These are phyloP conservation scores for Xenopus borealis DNA, from an alignment of 2,113 vertebrate genomes.

Conservation along the genomic window DNA sequence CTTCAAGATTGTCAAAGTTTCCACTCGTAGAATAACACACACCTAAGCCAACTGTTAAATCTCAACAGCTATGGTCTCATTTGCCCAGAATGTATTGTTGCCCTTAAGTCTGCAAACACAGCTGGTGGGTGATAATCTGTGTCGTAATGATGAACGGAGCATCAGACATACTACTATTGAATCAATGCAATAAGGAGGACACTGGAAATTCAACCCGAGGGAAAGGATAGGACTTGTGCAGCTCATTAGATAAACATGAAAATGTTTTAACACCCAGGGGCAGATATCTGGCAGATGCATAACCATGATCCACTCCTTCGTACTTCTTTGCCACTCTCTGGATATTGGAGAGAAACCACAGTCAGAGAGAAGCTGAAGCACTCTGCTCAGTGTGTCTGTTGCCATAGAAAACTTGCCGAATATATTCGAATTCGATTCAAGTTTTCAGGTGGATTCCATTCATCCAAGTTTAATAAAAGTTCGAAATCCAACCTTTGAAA, in stretches of 20 bases:
- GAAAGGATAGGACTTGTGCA: not conserved
- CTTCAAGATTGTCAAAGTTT: slow-evolving; percentile 1
- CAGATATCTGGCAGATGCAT: no score
- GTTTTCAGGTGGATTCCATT: no score
- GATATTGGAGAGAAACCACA: no score
- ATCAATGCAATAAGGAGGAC: not conserved
- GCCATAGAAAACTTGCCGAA: no score
- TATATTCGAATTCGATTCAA: no score
- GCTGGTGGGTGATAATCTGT: not conserved
- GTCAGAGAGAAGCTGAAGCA: no score
- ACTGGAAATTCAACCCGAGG: not conserved
- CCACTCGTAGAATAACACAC: not conserved
- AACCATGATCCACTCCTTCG: no score
- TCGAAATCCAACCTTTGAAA: no score
- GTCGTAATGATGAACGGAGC: not conserved
- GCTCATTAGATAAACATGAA: slow-evolving; percentile 4
- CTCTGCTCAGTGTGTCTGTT: no score
- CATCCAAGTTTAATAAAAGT: no score
- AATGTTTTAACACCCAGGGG: no score
- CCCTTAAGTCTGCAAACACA: not conserved
- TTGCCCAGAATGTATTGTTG: slow-evolving; percentile 1
- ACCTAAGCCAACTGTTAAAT: slow-evolving; percentile 18
- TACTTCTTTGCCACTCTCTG: no score
- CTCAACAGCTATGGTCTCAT: slow-evolving; percentile 21
- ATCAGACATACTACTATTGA: not conserved